phyloP scores from a whole-genome alignment of 2,797 vertebrate species.

The Lagodon rhomboides region DNA sequence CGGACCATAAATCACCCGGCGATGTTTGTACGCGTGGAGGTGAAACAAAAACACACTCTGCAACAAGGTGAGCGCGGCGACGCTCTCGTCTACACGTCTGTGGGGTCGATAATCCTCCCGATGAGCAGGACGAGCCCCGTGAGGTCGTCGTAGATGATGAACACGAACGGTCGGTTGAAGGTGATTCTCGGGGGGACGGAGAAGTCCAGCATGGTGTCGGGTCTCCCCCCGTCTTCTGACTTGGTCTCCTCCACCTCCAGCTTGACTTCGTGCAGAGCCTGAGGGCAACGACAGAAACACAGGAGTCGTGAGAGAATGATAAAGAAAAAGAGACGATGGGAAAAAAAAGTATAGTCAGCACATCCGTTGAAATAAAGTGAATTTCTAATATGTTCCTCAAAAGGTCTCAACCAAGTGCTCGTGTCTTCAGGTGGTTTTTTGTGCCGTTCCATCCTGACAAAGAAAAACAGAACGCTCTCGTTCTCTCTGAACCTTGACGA shows the following conservation, averaged over 20 bases:
- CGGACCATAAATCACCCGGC: constrained; percentile 50
- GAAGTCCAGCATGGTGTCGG: constrained; percentile 34
- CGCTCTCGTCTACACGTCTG: constrained; percentile 25
- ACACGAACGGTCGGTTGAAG: constrained; percentile 83
- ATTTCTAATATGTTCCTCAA: not conserved
- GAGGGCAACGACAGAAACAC: not conserved
- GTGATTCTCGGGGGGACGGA: constrained; percentile 41
- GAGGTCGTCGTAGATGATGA: constrained; percentile 82
- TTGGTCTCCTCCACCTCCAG: constrained; percentile 53
- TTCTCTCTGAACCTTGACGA: constrained; percentile 31
- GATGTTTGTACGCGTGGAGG: constrained; percentile 23
- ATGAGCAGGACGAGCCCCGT: constrained; percentile 61
- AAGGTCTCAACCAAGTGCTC: not conserved
- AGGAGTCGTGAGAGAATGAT: not conserved
- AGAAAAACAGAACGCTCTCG: not conserved
- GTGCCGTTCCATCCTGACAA: not conserved
- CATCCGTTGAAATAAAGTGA: not conserved
- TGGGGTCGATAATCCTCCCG: constrained; percentile 48
- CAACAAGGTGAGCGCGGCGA: not conserved
- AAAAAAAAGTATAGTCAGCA: not conserved
- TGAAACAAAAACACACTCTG: constrained; percentile 28
- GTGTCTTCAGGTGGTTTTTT: not conserved
- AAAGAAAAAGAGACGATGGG: too few species aligned
- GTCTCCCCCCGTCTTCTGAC: constrained; percentile 7
- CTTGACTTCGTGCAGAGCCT: constrained; percentile 46